Evolutionary conservation across 2,888 invertebrate species (phyloP), one percentile per base, ranked within the genome.

Genomic region (Ernsta delagoae): DNA sequence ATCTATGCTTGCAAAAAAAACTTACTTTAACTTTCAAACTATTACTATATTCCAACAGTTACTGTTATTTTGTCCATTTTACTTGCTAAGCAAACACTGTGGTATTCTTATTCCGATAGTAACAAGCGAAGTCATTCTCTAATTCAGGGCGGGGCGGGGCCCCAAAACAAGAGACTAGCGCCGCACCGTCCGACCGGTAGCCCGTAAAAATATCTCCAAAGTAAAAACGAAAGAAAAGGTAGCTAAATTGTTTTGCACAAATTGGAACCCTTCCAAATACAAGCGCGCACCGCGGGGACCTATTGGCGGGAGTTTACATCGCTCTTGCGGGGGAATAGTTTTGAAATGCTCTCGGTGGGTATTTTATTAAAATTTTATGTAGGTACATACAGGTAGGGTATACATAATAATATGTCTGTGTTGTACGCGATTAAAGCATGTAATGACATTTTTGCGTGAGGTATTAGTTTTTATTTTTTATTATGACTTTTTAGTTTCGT

Each of bases 201-300:
- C 60, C 34, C 54, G 48, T 62, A 48, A 68, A 68, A 68, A 68
- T 68, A 62, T 56, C 39, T 57, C 8, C 62, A 48, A 68, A 31
- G 62, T 61, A 62, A 68, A 68, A 68, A 57, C 62, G 48, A 61
- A 61, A 57, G 57, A 57, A 57, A 68, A 68, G 68, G 68, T 62
- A 62, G 68, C 60, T 70, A 70, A 61, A 70, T 72, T 72, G 34
- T 7, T 50, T 16, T 70, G 65, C 45, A 48, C 65, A 66, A 70
- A 73, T 65, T 73, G 71, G 68, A 70, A 69, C 31, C 68, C 65
- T 67, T 71, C 54, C 70, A 71, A 70, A 71, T 39, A 65, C 67
- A 45, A 43, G 50, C 61, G 53, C 34, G 62, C 36, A 9, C 67
- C 67, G 56, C 39, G 11, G 67, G 67, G 67, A 68, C 61, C 62